A percentile compares a stretch with the other conserved stretches of the same genome.
phyloP scores from a whole-genome alignment of 2,797 vertebrate genomes.

The Lates japonicus region DNA sequence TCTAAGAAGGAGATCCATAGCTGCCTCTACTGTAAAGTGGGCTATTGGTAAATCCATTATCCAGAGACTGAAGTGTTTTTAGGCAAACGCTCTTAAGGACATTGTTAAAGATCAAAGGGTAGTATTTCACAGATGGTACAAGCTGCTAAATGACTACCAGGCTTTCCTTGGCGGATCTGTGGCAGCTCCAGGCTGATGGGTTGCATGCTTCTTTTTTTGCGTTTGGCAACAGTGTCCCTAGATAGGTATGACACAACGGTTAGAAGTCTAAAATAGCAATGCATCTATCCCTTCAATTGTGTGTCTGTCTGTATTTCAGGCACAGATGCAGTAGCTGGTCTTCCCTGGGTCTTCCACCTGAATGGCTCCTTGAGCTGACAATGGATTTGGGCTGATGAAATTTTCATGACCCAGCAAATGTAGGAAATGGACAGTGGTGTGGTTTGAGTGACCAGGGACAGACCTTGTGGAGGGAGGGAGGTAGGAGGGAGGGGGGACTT shows the following conservation, averaged over 20 bases:
- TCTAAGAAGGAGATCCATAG: slow-evolving; percentile 55
- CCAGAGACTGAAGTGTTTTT: slow-evolving; percentile 50
- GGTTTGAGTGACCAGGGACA: slow-evolving; percentile 37
- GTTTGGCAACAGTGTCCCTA: slow-evolving; percentile 4
- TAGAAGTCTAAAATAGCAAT: slow-evolving; percentile 31
- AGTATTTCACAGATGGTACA: slow-evolving; percentile 47
- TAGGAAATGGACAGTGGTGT: slow-evolving; percentile 57
- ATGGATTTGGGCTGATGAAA: slow-evolving; percentile 64
- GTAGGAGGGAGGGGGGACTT: too few relatives aligned
- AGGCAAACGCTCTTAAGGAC: slow-evolving; percentile 49
- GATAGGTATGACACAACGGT: slow-evolving; percentile 12
- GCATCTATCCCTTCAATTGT: slow-evolving; percentile 21
- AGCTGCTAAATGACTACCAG: slow-evolving; percentile 23
- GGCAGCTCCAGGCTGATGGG: slow-evolving; percentile 5
- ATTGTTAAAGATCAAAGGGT: slow-evolving; percentile 49
- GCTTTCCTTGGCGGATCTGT: slow-evolving; percentile 3
- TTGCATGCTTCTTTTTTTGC: not conserved
- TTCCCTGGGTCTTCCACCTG: slow-evolving; percentile 54
- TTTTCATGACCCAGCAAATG: slow-evolving; percentile 70
- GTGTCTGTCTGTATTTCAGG: slow-evolving; percentile 27
- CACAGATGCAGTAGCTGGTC: slow-evolving; percentile 42
- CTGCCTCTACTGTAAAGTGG: slow-evolving; percentile 56
- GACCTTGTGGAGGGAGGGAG: slow-evolving; percentile 1
- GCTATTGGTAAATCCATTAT: slow-evolving; percentile 66
- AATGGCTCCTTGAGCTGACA: slow-evolving; percentile 57